Evolutionary conservation across 2,113 vertebrate genomes (phyloP).

Genomic region (Cariama cristata): DNA sequence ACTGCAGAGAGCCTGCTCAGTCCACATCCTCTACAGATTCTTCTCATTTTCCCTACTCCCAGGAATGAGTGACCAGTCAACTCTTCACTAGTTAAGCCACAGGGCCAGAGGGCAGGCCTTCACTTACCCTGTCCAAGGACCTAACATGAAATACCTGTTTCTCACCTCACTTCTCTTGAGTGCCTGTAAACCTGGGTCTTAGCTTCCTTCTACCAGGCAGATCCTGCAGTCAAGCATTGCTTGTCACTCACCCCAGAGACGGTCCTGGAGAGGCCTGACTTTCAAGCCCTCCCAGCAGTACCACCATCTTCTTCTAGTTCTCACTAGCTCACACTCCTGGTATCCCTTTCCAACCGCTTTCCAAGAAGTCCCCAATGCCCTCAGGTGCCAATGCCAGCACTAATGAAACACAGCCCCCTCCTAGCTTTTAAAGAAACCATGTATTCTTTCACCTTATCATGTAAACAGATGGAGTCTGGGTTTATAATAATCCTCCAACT

Average conservation of each 20-base stretch:
- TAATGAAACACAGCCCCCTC: background rate
- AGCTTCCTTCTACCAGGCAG: background rate
- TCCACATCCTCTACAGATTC: background rate
- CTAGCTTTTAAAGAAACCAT: background rate
- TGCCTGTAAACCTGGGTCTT: background rate
- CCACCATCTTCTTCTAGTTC: background rate
- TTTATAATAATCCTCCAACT: constrained; percentile 20
- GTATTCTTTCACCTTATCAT: background rate
- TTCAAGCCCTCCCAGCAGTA: background rate
- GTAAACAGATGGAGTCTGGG: background rate
- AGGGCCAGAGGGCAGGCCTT: background rate
- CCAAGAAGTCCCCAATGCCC: background rate
- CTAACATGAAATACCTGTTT: background rate
- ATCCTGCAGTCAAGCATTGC: background rate
- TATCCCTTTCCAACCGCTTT: background rate
- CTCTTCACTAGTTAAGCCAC: background rate
- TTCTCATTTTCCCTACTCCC: background rate
- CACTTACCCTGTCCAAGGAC: background rate
- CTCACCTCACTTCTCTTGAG: background rate
- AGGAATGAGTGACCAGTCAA: background rate
- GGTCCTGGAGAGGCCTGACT: background rate
- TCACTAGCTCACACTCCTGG: background rate
- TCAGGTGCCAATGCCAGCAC: background rate
- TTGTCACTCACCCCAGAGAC: background rate
- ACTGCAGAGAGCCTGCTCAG: background rate